Percentiles rank a stretch among this genome's conserved stretches.
These are phyloP conservation scores for Helostoma temminkii DNA, from an alignment of 2,797 vertebrate genomes.

Conservation along the genomic window DNA sequence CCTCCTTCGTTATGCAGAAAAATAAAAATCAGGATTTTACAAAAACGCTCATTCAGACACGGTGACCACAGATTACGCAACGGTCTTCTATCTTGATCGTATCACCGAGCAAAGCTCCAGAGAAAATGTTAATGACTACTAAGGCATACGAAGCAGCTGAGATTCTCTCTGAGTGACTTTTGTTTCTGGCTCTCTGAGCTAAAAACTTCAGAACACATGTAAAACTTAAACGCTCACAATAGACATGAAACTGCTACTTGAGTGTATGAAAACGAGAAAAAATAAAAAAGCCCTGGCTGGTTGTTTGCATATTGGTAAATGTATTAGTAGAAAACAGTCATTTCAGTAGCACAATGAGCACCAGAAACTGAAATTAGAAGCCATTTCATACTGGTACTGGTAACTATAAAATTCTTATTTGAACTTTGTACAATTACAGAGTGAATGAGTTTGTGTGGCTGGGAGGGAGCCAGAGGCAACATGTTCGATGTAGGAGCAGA, in stretches of 20 bases:
- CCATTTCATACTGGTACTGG: background rate
- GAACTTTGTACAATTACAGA: conserved; percentile 67
- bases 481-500: conserved; percentile 57
- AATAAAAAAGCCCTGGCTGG: background rate
- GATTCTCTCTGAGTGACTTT: background rate
- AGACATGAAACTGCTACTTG: background rate
- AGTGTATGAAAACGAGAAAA: background rate
- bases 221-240: background rate
- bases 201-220: background rate
- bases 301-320: conserved; percentile 3
- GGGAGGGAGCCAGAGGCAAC: conserved; percentile 46
- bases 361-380: conserved; percentile 14
- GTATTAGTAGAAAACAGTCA: background rate
- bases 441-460: conserved; percentile 33
- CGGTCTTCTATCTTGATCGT: background rate
- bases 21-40: conserved; percentile 10
- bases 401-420: conserved; percentile 22
- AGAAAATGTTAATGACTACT: background rate
- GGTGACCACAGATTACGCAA: conserved; percentile 25
- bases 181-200: background rate
- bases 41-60: conserved; percentile 21
- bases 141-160: background rate
- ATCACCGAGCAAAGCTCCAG: conserved; percentile 14
- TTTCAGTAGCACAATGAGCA: background rate
- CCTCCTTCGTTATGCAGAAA: background rate